Conservation (phyloP, 2,797 vertebrate genomes). For the Kryptopterus vitreolus region DNA sequence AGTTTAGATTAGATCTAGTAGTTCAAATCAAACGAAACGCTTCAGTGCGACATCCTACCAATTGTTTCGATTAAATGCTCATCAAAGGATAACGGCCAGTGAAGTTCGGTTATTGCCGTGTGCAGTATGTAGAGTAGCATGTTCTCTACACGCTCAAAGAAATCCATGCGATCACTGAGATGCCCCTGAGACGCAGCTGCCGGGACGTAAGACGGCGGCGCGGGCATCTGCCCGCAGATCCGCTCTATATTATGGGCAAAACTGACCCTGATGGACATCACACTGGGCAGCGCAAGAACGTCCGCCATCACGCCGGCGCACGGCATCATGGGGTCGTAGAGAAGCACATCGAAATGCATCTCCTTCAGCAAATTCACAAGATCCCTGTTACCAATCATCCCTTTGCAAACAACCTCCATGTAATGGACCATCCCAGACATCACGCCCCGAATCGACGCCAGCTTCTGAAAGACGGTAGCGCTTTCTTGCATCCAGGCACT, state of each 20-base stretch:
- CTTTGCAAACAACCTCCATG: conserved; percentile 41
- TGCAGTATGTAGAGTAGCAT: conserved; percentile 61
- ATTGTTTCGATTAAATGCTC: conserved; percentile 69
- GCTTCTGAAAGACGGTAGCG: conserved; percentile 1
- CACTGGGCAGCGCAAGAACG: conserved; percentile 70
- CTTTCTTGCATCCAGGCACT: conserved; percentile 47
- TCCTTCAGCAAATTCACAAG: conserved; percentile 47
- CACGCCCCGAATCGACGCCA: conserved; percentile 18
- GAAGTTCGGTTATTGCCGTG: not conserved
- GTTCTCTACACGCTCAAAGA: conserved; percentile 75
- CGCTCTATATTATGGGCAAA: conserved; percentile 73
- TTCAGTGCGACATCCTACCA: conserved; percentile 60
- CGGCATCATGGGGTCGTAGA: conserved; percentile 56
- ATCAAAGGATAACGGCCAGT: conserved; percentile 54
- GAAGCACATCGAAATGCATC: conserved; percentile 52
- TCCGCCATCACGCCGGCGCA: conserved; percentile 51
- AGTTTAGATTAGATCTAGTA: too few species aligned
- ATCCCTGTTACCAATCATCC: conserved; percentile 45
- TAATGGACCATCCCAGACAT: not conserved
- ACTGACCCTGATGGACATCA: conserved; percentile 70
- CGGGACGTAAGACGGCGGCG: conserved; percentile 70
- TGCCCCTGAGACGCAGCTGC: conserved; percentile 66
- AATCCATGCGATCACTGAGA: conserved; percentile 74
- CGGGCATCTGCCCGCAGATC: conserved; percentile 76
- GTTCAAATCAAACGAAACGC: too few species aligned